Percentiles rank a stretch among this genome's conserved stretches.
These are phyloP conservation scores for Lophura swinhoii DNA, from an alignment of 2,797 vertebrate species.

Conservation along the genomic window DNA sequence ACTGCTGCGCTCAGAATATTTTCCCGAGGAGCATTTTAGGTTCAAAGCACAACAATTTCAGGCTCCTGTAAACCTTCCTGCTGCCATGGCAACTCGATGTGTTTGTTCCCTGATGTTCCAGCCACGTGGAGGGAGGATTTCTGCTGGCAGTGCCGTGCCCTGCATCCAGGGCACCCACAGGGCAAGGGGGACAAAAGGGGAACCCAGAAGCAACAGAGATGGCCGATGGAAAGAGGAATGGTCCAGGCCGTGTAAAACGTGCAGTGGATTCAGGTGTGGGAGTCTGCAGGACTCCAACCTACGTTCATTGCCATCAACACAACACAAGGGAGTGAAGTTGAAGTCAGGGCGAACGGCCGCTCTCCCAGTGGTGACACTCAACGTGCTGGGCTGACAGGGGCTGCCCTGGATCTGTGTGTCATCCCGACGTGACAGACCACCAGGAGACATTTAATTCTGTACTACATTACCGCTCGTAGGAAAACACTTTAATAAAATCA, in stretches of 20 bases:
- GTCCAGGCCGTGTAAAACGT: fast-evolving
- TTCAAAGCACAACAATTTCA: conserved; percentile 18
- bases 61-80: not conserved
- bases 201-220: not conserved
- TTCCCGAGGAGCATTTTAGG: not conserved
- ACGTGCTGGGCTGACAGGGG: not conserved
- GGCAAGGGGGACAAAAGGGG: fast-evolving
- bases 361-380: not conserved
- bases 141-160: fast-evolving
- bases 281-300: not conserved
- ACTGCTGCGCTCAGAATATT: fast-evolving
- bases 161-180: fast-evolving
- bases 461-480: not conserved
- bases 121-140: not conserved
- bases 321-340: fast-evolving
- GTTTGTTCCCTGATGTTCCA: not conserved
- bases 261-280: not conserved
- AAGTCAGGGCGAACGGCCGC: not conserved
- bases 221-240: fast-evolving
- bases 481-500: not conserved
- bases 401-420: fast-evolving
- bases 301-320: not conserved
- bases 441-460: not conserved
- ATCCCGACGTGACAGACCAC: not conserved
- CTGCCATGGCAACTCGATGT: not conserved